Base-by-base conservation (phyloP, 2,888 invertebrate species). In the Cerastis leucographa region DNA sequence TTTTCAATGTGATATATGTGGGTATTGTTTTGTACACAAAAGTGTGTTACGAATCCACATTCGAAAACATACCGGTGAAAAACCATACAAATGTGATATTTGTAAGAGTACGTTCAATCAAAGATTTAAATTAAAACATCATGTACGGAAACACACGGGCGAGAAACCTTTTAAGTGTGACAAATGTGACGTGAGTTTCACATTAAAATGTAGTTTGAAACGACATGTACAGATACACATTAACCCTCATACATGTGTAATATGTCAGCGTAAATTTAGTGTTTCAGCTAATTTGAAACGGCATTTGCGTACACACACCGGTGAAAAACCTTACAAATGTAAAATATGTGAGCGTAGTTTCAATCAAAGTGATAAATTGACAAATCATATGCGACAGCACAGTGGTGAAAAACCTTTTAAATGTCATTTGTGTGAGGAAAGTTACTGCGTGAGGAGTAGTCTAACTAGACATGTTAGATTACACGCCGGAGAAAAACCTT, bases 321-420 rank as follows among this genome's bases (percentile, higher is more conserved):
- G 71, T 35, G 71, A 71, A 25, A 62, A 35, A 46, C 62, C 70
- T 29, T 70, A 22, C 5, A 44, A 44, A 22, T 70, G 70, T 59
- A 17, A 70, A 42, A 44, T 59, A 35, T 71, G 71, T 62, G 17
- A 29, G 17, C 35, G 46, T 35, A 0, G 44, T 1, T 71, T 71
- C 6, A 40, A 11, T 19, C 8, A 11, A 6, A 35, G 6, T 6
- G 12, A 12, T 56, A 56, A 25, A 56, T 22, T 56, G 25, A 7
- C 0, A 40, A 22, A 62, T 62, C 61, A 62, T 40, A 25, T 17
- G 35, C 61, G 61, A 9, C 61, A 11, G 12, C 61, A 62, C 19
- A 62, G 61, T 22, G 61, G 61, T 22, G 61, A 62, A 22, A 62
- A 62, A 22, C 61, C 61, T 11, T 62, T 9, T 62, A 62, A 62